Evolutionary conservation across 2,888 invertebrate genomes (phyloP), one percentile per base, ranked within the genome.

Genomic region (Tineola bisselliella): DNA sequence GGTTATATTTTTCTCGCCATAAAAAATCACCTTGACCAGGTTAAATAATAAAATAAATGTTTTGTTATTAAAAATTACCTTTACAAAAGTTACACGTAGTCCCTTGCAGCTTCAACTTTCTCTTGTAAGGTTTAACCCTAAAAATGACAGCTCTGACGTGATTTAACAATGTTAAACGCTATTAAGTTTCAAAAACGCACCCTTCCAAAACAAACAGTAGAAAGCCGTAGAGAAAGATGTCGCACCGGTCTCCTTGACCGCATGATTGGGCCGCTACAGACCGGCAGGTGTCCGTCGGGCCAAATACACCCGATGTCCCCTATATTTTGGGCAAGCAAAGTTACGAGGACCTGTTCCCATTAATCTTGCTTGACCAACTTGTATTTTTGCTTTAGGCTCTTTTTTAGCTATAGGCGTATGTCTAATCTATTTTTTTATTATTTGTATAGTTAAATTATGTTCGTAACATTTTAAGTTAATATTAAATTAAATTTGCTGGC

Each of bases 181-280:
- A 38, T 38, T 38, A 38, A 38, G 38, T 38, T 38, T 38, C 38
- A 38, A 38, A 38, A 12, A 38, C 11, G 38, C 38, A 38, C 38
- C 38, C 38, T 38, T 38, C 38, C 38, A 38, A 38, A 38, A 38
- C 38, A 38, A 38, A 38, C 38, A 38, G 11, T 38, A 38, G 38
- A 38, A 38, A 38, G 38, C 6, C n/a, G 10, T 38, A 38, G 38
- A 38, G 6, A 38, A 15, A 17, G 48, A 17, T 13, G 48, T 18
- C 54, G 25, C 54, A 54, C 54, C 54, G 54, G 54, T 18, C 54
- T 12, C 38, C n/a, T 38, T 48, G 48, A 48, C 48, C 48, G 48
- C 48, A 48, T 15, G 48, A 48, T 48, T 48, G 48, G 48, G 15
- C 15, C 48, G 48, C 48, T 11, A 18, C 54, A 18, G n/a, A 13